Conservation (phyloP, 2,888 invertebrate genomes). For the Brachyptera putata region DNA sequence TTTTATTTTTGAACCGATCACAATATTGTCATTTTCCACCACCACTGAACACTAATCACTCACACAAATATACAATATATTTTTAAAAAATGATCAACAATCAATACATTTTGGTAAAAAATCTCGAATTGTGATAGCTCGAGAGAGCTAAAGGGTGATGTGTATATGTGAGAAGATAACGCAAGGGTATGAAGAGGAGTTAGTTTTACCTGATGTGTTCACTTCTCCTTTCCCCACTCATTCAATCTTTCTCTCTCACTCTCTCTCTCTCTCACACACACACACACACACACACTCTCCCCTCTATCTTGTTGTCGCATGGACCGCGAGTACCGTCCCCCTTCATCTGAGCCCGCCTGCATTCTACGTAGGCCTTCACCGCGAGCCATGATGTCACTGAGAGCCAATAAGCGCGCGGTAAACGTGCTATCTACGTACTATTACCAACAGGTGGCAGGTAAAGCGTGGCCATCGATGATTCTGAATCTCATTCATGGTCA, state of each 20-base stretch:
- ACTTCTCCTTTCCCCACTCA: slow-evolving; percentile 3
- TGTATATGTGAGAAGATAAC: background rate
- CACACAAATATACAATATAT: background rate
- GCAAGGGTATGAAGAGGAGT: background rate
- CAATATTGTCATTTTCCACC: background rate
- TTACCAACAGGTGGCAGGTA: slow-evolving; percentile 3
- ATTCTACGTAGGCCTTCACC: no score
- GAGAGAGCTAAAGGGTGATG: background rate
- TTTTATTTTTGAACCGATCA: no score
- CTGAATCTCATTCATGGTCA: background rate
- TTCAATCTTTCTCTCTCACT: no score
- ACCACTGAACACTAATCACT: background rate
- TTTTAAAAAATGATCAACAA: no score
- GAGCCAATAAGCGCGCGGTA: slow-evolving; percentile 1
- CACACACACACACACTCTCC: no score
- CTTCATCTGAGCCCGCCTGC: no score
- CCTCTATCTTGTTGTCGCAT: no score
- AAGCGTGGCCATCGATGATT: background rate
- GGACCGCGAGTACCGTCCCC: no score
- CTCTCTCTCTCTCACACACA: no score
- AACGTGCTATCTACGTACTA: background rate
- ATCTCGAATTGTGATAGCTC: background rate
- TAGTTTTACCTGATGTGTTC: background rate
- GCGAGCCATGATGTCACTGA: no score
- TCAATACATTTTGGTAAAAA: background rate